phyloP scores from a whole-genome alignment of 2,113 vertebrate genomes.

The Melanerpes formicivorus region DNA sequence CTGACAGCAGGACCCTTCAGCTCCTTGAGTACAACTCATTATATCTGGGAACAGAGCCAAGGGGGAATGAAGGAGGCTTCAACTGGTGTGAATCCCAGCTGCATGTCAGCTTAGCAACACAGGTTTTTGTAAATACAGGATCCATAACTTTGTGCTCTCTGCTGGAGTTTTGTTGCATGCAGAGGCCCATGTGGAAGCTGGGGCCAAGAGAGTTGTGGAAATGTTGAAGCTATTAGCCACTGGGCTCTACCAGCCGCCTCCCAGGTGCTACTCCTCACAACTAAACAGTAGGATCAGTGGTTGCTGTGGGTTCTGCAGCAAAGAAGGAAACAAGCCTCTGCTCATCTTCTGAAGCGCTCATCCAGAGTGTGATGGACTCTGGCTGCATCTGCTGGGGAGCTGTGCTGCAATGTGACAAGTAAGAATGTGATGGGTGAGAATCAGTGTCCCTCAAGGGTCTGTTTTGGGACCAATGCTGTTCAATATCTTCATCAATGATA shows the following conservation, averaged over 20 bases:
- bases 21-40: conserved; percentile 23
- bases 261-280: not conserved
- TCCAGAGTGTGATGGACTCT: not conserved
- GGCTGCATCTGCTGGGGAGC: not conserved
- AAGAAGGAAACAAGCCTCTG: not conserved
- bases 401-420: not conserved
- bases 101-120: conserved; percentile 38
- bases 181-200: not conserved
- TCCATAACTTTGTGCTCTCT: not conserved
- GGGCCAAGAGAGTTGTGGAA: not conserved
- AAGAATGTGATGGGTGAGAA: no score
- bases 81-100: conserved; percentile 17
- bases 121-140: conserved; percentile 4
- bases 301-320: not conserved
- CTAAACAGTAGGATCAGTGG: not conserved
- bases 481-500: no score
- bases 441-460: no score
- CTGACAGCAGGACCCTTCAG: conserved; percentile 29
- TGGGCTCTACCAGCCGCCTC: not conserved
- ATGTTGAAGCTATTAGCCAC: not conserved
- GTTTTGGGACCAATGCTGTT: no score
- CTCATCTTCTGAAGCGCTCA: not conserved
- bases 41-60: conserved; percentile 38
- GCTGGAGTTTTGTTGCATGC: not conserved
- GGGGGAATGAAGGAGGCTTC: conserved; percentile 21